These are phyloP conservation scores for Guaruba guarouba DNA, from an alignment of 2,113 vertebrate genomes.

Conservation along the genomic window DNA sequence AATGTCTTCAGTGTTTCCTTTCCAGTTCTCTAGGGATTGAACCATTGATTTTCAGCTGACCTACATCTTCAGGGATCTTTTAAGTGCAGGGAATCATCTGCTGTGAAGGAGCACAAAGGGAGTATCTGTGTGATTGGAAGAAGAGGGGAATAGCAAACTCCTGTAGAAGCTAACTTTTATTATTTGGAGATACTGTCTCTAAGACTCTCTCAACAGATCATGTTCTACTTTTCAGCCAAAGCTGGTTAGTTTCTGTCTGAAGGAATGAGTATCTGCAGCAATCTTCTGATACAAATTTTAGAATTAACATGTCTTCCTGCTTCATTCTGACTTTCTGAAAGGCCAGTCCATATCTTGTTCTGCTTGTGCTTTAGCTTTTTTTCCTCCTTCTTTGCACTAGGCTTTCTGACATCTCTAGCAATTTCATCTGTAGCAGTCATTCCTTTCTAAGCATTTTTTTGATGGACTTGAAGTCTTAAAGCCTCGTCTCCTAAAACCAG, in stretches of 20 bases:
- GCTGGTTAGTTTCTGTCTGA: neutral
- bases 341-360: neutral
- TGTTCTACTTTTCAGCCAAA: neutral
- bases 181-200: neutral
- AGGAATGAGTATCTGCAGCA: neutral
- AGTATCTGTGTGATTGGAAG: neutral
- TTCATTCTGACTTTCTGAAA: neutral
- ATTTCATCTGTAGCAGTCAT: neutral
- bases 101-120: neutral
- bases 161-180: neutral
- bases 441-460: neutral
- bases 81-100: neutral
- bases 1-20: neutral
- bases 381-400: neutral
- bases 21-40: neutral
- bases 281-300: neutral
- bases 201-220: neutral
- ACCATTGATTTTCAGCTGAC: neutral
- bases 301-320: neutral
- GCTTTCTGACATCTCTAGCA: neutral
- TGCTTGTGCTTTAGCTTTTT: neutral
- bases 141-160: neutral
- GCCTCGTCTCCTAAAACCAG: fast-evolving
- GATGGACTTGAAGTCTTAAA: neutral
- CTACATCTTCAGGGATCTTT: neutral